Conservation (phyloP, 2,113 vertebrate genomes). For the Megaptera novaeangliae region DNA sequence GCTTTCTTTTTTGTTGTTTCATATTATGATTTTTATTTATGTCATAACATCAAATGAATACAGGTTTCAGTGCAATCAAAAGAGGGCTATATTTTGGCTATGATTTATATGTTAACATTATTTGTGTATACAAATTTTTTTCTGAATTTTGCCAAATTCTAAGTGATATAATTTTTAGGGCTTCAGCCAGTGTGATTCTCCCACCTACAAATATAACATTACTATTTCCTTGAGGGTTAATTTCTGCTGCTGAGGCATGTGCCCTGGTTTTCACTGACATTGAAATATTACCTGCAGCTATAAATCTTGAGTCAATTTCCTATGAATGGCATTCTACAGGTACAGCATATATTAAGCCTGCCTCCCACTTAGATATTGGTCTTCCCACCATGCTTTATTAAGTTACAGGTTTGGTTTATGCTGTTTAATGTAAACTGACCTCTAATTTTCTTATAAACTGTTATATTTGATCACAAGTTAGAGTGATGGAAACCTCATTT, state of each 20-base stretch:
- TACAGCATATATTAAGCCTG: neutral
- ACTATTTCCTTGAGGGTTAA: neutral
- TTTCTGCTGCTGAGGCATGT: neutral
- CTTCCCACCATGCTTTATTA: constrained; percentile 6
- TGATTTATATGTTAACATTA: neutral
- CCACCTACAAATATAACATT: neutral
- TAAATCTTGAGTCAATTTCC: constrained; percentile 58
- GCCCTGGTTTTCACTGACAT: neutral
- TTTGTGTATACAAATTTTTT: neutral
- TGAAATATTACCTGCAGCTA: constrained; percentile 46
- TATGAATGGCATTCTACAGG: constrained; percentile 45
- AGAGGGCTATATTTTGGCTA: neutral
- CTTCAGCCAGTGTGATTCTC: neutral
- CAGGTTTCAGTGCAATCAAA: neutral
- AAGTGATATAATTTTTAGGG: neutral
- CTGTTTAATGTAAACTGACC: constrained; percentile 15
- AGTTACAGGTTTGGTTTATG: neutral
- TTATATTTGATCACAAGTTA: constrained; percentile 28
- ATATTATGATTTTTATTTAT: neutral
- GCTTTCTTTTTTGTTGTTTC: neutral
- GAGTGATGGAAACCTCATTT: neutral
- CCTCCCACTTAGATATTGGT: constrained; percentile 16
- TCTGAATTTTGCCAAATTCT: neutral
- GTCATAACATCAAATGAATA: neutral
- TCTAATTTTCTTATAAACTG: constrained; percentile 34